A percentile compares a stretch with the other conserved stretches of the same genome.
phyloP scores from a whole-genome alignment of 2,797 vertebrate genomes.

The Myotis planiceps region DNA sequence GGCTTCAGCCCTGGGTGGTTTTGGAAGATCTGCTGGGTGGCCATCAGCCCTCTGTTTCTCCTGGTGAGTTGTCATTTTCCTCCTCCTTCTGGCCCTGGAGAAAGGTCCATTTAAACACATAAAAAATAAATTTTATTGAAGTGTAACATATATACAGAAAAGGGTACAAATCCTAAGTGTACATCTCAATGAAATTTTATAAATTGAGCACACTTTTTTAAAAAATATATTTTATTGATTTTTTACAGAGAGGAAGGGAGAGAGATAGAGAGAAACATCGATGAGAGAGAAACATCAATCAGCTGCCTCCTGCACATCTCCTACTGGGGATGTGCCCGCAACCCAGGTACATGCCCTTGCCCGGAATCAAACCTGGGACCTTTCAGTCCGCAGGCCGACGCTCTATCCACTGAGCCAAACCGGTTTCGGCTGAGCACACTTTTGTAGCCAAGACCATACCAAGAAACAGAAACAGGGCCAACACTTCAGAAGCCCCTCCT shows the following conservation, averaged over 20 bases:
- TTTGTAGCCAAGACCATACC: background rate
- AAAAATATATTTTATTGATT: too few relatives aligned
- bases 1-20: slow-evolving; percentile 96
- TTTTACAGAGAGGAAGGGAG: too few relatives aligned
- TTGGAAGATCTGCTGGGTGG: slow-evolving; percentile 97
- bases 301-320: too few relatives aligned
- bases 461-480: background rate
- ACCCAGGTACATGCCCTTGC: too few relatives aligned
- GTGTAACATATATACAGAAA: background rate
- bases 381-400: too few relatives aligned
- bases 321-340: too few relatives aligned
- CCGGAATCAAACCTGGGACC: too few relatives aligned
- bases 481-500: background rate
- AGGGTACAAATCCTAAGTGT: background rate
- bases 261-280: too few relatives aligned
- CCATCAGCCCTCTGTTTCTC: slow-evolving; percentile 96
- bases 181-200: background rate
- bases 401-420: too few relatives aligned
- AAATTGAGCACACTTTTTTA: background rate
- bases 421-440: background rate
- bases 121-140: background rate
- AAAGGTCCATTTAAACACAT: background rate
- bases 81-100: background rate
- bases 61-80: slow-evolving; percentile 90
- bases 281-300: too few relatives aligned